Conservation (phyloP, 2,888 invertebrate species). For the Eurytoma californica region DNA sequence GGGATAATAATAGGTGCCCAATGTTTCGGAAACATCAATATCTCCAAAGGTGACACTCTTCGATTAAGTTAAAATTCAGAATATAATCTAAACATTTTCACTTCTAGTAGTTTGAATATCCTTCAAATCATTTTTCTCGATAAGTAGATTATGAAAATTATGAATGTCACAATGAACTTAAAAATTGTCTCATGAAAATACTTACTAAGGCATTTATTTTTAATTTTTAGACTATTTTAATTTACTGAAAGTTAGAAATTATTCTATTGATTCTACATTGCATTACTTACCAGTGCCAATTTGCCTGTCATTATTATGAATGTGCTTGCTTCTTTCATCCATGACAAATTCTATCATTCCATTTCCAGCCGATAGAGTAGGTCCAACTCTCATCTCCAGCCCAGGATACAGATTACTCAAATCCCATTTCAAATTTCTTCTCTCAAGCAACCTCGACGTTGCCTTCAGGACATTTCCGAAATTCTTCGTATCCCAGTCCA, state of each 20-base stretch:
- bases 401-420: slow-evolving; percentile 85
- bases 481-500: slow-evolving; percentile 85
- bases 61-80: no score
- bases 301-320: slow-evolving; percentile 78
- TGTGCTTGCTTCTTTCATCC: slow-evolving; percentile 76
- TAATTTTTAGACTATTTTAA: background rate
- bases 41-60: no score
- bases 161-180: no score
- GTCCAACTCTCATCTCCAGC: slow-evolving; percentile 84
- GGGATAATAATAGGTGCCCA: no score
- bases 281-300: slow-evolving; percentile 79
- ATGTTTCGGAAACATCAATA: no score
- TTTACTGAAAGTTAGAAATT: background rate
- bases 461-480: slow-evolving; percentile 78
- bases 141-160: no score
- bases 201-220: no score
- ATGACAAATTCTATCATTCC: slow-evolving; percentile 86
- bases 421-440: slow-evolving; percentile 85
- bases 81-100: no score
- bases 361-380: slow-evolving; percentile 80
- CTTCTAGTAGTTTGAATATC: no score
- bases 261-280: background rate
- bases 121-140: no score
- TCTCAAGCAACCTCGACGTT: slow-evolving; percentile 77
- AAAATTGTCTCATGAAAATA: no score